Evolutionary conservation across 2,797 vertebrate species (phyloP).

Genomic region (Gobio occitaniae): DNA sequence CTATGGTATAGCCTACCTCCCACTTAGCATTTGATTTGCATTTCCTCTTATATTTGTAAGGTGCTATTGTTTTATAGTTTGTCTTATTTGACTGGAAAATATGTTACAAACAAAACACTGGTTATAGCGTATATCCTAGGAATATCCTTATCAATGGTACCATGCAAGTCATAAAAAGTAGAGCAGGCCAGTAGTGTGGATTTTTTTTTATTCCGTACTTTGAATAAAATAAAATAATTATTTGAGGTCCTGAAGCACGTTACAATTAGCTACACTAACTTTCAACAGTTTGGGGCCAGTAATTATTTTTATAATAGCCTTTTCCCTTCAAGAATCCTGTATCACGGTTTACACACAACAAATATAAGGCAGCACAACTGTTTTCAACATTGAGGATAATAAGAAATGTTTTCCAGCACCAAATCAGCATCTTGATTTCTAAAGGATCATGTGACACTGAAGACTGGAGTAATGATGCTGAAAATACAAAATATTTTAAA

Average conservation of each 20-base stretch:
- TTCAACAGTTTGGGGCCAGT: background rate
- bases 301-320: too few species aligned
- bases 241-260: background rate
- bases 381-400: background rate
- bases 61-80: slow-evolving; percentile 55
- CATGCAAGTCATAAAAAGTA: background rate
- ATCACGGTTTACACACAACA: background rate
- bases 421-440: background rate
- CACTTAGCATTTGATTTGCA: slow-evolving; percentile 70
- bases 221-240: background rate
- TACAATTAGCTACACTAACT: background rate
- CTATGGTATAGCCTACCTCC: background rate
- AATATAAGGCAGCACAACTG: background rate
- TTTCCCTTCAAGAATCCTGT: background rate
- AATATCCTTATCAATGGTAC: background rate
- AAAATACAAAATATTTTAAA: background rate
- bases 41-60: slow-evolving; percentile 61
- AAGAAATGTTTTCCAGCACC: background rate
- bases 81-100: slow-evolving; percentile 80
- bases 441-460: too few species aligned
- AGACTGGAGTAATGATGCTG: background rate
- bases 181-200: background rate
- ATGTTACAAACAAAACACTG: slow-evolving; percentile 51
- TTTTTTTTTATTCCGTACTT: background rate
- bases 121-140: slow-evolving; percentile 24